Evolutionary conservation across 2,797 vertebrate species (phyloP).

Genomic region (Chaenodraco wilsoni): DNA sequence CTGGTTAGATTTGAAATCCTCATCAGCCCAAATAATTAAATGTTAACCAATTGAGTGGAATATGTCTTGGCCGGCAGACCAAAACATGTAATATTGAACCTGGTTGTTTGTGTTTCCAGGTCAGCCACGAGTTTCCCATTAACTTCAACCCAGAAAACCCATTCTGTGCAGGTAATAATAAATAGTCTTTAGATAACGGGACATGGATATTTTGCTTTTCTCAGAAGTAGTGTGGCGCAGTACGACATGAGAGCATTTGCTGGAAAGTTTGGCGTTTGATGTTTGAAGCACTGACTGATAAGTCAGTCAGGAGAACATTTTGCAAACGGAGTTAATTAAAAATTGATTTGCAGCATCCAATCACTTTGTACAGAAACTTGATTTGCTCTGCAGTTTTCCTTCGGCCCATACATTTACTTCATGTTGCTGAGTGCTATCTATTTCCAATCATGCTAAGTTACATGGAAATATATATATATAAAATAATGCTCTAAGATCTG

Average conservation of each 20-base stretch:
- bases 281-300: not conserved
- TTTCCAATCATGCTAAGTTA: not conserved
- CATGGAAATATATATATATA: not conserved
- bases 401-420: not conserved
- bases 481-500: not conserved
- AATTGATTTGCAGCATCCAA: not conserved
- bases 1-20: too few relatives aligned
- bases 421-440: not conserved
- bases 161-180: slow-evolving; percentile 86
- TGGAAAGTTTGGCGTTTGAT: not conserved
- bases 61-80: too few relatives aligned
- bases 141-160: slow-evolving; percentile 93
- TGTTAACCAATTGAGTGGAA: too few relatives aligned
- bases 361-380: not conserved
- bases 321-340: not conserved
- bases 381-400: not conserved
- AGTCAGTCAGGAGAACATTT: not conserved
- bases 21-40: too few relatives aligned
- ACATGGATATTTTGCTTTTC: not conserved
- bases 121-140: slow-evolving; percentile 94
- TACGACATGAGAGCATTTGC: not conserved
- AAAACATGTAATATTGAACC: too few relatives aligned
- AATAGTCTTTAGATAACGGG: not conserved
- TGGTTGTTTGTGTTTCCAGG: slow-evolving; percentile 79
- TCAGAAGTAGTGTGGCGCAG: not conserved